These are phyloP conservation scores for Nansenia antarctica DNA, from an alignment of 2,113 vertebrate genomes.

Conservation along the genomic window DNA sequence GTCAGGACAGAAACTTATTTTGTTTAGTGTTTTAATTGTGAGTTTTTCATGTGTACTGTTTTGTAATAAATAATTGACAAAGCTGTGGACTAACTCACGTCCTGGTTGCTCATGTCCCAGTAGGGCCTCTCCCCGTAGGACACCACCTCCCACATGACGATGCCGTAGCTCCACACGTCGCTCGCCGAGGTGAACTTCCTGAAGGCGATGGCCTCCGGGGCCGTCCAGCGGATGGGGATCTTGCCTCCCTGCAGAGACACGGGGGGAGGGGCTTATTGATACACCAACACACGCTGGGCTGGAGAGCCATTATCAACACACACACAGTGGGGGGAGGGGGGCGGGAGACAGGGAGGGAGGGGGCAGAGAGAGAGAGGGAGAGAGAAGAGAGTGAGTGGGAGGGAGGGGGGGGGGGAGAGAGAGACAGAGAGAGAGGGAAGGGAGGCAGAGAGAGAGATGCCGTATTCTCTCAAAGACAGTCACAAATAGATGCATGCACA, in stretches of 20 bases:
- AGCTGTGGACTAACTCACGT: constrained; percentile 75
- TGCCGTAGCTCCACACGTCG: constrained; percentile 81
- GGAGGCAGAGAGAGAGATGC: too few species aligned
- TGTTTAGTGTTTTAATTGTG: too few species aligned
- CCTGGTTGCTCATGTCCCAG: constrained; percentile 84
- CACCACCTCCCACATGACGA: constrained; percentile 84
- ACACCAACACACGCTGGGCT: constrained; percentile 1
- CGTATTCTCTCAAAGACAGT: too few species aligned
- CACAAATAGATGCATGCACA: background rate
- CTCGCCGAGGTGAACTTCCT: constrained; percentile 80
- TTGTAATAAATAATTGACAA: too few species aligned
- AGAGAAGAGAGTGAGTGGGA: too few species aligned
- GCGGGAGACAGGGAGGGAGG: too few species aligned
- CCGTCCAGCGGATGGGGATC: constrained; percentile 81
- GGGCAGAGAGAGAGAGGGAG: too few species aligned
- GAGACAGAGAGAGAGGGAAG: too few species aligned
- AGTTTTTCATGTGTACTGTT: too few species aligned
- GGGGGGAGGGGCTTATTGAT: constrained; percentile 17
- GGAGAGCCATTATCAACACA: constrained; percentile 17
- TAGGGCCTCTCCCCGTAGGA: constrained; percentile 81
- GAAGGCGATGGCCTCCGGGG: constrained; percentile 80
- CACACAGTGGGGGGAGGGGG: background rate
- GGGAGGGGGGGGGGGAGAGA: too few species aligned
- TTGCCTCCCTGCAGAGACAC: constrained; percentile 71
- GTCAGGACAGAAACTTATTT: too few species aligned